phyloP scores from a whole-genome alignment of 2,113 vertebrate species.

The Tor tambroides region DNA sequence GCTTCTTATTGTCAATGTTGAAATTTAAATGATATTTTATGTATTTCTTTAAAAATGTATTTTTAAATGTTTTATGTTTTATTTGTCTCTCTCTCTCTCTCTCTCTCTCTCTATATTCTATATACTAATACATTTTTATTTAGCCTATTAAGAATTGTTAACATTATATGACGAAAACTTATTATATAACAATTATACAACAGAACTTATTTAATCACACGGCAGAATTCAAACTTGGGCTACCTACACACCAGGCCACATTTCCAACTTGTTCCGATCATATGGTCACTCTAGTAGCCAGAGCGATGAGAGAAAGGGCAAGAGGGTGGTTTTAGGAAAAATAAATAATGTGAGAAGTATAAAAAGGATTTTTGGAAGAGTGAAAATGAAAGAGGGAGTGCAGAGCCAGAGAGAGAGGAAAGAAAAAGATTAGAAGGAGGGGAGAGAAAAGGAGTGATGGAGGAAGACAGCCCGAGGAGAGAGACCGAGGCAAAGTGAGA shows the following conservation, averaged over 20 bases:
- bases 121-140: too few species aligned
- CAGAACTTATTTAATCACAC: too few species aligned
- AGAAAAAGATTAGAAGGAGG: constrained; percentile 14
- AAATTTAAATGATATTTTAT: too few species aligned
- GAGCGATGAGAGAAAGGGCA: not conserved
- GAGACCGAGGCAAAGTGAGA: constrained; percentile 37
- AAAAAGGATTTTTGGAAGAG: not conserved
- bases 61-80: too few species aligned
- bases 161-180: too few species aligned
- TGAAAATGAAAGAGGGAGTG: not conserved
- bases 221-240: not conserved
- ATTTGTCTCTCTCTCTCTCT: too few species aligned
- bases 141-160: too few species aligned
- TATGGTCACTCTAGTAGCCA: not conserved
- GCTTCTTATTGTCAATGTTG: too few species aligned
- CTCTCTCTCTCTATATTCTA: too few species aligned
- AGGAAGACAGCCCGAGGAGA: constrained; percentile 45
- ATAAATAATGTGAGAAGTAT: not conserved
- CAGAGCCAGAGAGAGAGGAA: constrained; percentile 36
- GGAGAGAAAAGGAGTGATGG: constrained; percentile 39
- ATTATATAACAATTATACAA: too few species aligned
- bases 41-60: too few species aligned
- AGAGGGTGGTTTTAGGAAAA: not conserved
- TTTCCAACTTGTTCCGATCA: not conserved
- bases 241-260: not conserved